Evolutionary conservation across 2,797 vertebrate genomes (phyloP).

Genomic region (Hozukius guyotensis): DNA sequence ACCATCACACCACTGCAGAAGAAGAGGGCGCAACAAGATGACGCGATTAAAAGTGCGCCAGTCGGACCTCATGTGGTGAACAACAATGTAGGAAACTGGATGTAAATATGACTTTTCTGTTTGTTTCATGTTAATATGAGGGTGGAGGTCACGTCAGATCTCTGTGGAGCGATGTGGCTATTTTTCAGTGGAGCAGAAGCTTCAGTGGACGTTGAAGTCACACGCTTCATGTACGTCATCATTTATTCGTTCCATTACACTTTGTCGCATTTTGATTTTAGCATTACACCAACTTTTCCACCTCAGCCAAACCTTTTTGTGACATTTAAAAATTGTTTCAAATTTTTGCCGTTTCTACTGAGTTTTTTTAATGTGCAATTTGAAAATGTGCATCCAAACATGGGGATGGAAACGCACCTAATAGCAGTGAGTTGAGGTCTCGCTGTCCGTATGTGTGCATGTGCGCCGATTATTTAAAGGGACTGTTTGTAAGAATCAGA

Average conservation of each 20-base stretch:
- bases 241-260: background rate
- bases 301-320: too few relatives aligned
- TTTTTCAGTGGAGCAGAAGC: background rate
- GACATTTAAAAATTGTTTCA: background rate
- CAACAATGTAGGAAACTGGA: background rate
- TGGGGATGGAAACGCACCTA: background rate
- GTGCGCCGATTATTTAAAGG: conserved; percentile 5
- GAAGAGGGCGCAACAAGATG: background rate
- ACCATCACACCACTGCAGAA: background rate
- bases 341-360: background rate
- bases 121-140: background rate
- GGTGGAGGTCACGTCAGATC: background rate
- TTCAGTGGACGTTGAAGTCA: background rate
- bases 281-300: background rate
- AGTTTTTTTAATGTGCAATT: background rate
- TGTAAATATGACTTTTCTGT: background rate
- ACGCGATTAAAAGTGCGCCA: background rate
- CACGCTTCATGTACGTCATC: background rate
- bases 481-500: too few relatives aligned
- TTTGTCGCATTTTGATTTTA: background rate
- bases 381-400: background rate
- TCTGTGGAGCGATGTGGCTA: background rate
- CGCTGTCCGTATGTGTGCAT: background rate
- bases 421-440: background rate
- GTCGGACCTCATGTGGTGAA: background rate